phyloP scores from a whole-genome alignment of 2,797 vertebrate genomes.

The Notolepis coatsorum region DNA sequence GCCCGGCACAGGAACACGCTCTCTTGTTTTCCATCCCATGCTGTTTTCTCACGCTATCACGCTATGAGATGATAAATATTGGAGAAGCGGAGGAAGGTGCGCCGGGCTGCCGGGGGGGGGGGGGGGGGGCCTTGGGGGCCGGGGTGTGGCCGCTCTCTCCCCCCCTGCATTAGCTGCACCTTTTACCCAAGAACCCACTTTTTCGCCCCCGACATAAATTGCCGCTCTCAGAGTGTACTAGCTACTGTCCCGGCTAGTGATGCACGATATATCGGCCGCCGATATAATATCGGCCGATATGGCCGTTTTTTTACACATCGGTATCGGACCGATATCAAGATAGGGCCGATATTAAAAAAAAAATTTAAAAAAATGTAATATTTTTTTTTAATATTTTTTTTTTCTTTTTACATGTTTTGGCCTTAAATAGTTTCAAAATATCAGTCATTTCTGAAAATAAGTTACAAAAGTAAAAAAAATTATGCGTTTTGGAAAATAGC shows the following conservation, averaged over 20 bases:
- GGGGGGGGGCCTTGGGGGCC: slow-evolving; percentile 15
- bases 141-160: slow-evolving; percentile 15
- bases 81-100: slow-evolving; percentile 65
- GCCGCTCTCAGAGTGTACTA: slow-evolving; percentile 32
- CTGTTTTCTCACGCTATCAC: slow-evolving; percentile 48
- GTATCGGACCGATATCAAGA: too few relatives aligned
- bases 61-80: slow-evolving; percentile 75
- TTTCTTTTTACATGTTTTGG: too few relatives aligned
- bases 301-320: too few relatives aligned
- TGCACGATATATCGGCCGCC: too few relatives aligned
- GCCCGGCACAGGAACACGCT: slow-evolving; percentile 53
- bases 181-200: neutral
- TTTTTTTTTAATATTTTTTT: too few relatives aligned
- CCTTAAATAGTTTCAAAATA: too few relatives aligned
- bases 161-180: slow-evolving; percentile 25
- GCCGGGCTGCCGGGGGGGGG: slow-evolving; percentile 23
- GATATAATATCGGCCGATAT: too few relatives aligned
- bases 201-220: slow-evolving; percentile 40
- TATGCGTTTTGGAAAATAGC: too few relatives aligned
- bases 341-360: too few relatives aligned
- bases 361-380: too few relatives aligned
- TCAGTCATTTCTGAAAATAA: too few relatives aligned
- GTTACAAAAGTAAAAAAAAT: too few relatives aligned
- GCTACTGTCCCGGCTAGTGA: slow-evolving; percentile 32
- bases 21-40: slow-evolving; percentile 64